Evolutionary conservation across 2,113 vertebrate genomes (phyloP), one percentile per base, ranked within the genome.

Genomic region (Hucho hucho): DNA sequence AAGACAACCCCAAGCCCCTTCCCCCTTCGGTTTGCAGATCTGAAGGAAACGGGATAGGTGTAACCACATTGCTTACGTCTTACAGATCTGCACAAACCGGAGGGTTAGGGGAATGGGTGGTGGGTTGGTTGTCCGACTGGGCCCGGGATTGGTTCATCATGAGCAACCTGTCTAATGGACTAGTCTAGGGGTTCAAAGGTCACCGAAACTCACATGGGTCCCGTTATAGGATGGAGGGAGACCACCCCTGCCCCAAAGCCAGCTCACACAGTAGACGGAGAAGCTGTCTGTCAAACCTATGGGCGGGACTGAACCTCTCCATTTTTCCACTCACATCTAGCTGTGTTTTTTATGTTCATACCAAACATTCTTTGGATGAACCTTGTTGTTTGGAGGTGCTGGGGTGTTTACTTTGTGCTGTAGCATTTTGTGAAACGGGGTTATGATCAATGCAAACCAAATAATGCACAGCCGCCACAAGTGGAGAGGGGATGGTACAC

Each of bases 171-270:
- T 53, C 49, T 14, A 14, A 14, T 53, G 16, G 49, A 18, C 3
- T 18, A 53, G 14, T 53, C 49, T 53, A 53, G 49, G 49, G 12
- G 12, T 14, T 53, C 16, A 53, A 53, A 53, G 49, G 49, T 53
- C 92, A 93, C 94, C 93, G 92, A 93, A 94, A 93, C 94, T 93
- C 94, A 92, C 92, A 92, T 11, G 49, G 49, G 49, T 53, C 49
- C 18, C 49, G 12, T 16, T 18, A 18, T 53, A 16, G 49, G 49
- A 14, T 53, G 49, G 49, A 53, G 49, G 49, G 16, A 16, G 49
- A 61, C 16, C 58, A 18, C 49, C 5, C 58, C 58, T 59, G 58
- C 49, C 4, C 49, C 49, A 53, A 53, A 53, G 49, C 16, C 12
- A 29, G 6, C 65, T 67, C 29, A 67, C 6, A 43, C 65, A 32